Evolutionary conservation across 2,888 invertebrate genomes (phyloP).

Genomic region (Sinotaia quadrata): DNA sequence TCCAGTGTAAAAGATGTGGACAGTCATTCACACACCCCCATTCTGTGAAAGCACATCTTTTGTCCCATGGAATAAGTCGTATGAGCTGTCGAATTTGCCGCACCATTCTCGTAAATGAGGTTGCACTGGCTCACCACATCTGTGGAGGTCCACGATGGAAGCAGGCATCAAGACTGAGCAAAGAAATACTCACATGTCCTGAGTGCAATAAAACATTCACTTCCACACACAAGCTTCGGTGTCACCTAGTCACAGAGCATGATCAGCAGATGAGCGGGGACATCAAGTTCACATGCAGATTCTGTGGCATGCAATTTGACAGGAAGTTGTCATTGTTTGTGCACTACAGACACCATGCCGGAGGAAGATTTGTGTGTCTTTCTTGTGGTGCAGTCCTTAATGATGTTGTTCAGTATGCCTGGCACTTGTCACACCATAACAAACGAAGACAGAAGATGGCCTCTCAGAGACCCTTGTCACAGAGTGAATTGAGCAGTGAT

Average conservation of each 20-base stretch:
- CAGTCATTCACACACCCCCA: constrained; percentile 29
- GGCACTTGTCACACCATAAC: constrained; percentile 15
- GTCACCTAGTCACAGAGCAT: constrained; percentile 13
- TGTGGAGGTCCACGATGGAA: constrained; percentile 23
- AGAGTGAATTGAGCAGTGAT: background rate
- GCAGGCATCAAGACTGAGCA: constrained; percentile 10
- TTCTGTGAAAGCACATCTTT: constrained; percentile 28
- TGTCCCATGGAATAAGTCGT: constrained; percentile 21
- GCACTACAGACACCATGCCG: constrained; percentile 59
- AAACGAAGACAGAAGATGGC: constrained; percentile 1
- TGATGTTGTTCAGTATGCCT: constrained; percentile 23
- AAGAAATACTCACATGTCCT: constrained; percentile 21
- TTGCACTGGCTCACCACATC: constrained; percentile 24
- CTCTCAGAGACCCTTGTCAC: background rate
- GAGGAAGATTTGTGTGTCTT: constrained; percentile 50
- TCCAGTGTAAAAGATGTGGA: constrained; percentile 26
- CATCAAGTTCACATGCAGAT: constrained; percentile 42
- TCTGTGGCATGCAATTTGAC: constrained; percentile 54
- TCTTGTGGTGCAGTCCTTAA: constrained; percentile 53
- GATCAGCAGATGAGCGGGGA: constrained; percentile 15
- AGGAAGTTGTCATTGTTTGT: constrained; percentile 52
- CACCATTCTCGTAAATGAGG: constrained; percentile 23
- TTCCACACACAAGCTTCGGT: background rate
- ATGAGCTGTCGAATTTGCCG: constrained; percentile 30
- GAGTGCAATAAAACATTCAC: constrained; percentile 22